Evolutionary conservation across 2,888 invertebrate genomes (phyloP).

Genomic region (Laspeyria flexula): DNA sequence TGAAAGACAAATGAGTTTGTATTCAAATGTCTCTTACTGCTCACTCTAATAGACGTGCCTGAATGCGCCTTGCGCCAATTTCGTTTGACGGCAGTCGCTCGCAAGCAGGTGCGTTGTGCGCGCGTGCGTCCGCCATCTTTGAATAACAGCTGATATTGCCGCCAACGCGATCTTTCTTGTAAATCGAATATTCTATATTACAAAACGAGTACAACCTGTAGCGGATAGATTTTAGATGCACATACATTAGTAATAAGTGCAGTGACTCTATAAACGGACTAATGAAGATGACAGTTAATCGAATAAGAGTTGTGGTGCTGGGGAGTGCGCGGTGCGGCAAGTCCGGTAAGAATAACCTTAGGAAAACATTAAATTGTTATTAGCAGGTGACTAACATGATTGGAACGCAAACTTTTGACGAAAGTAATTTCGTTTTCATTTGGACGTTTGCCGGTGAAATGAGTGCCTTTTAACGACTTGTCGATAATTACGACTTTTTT

Average conservation of each 20-base stretch:
- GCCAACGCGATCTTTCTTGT: constrained; percentile 66
- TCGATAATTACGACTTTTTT: constrained; percentile 54
- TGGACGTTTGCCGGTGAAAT: constrained; percentile 42
- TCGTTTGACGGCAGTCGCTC: constrained; percentile 78
- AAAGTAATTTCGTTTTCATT: constrained; percentile 40
- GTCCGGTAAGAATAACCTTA: constrained; percentile 87
- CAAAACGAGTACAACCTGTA: constrained; percentile 38
- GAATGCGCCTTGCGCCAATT: constrained; percentile 77
- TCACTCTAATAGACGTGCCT: constrained; percentile 66
- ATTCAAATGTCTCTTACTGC: constrained; percentile 59
- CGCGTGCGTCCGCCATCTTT: constrained; percentile 75
- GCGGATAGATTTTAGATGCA: constrained; percentile 53
- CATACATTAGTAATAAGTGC: constrained; percentile 53
- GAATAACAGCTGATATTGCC: constrained; percentile 70
- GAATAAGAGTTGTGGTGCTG: constrained; percentile 92
- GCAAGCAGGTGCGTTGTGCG: constrained; percentile 81
- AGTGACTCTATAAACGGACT: constrained; percentile 61
- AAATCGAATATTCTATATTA: constrained; percentile 48
- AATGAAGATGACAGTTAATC: constrained; percentile 91
- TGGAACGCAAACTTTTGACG: constrained; percentile 42
- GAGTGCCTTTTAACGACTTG: constrained; percentile 53
- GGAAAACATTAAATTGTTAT: constrained; percentile 47
- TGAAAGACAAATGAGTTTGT: constrained; percentile 48
- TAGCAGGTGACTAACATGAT: constrained; percentile 47
- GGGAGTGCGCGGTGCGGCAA: constrained; percentile 91